Percentiles rank a stretch among this genome's conserved stretches.
Conservation (phyloP, 2,797 vertebrate genomes). For the Poecilia wingei region DNA sequence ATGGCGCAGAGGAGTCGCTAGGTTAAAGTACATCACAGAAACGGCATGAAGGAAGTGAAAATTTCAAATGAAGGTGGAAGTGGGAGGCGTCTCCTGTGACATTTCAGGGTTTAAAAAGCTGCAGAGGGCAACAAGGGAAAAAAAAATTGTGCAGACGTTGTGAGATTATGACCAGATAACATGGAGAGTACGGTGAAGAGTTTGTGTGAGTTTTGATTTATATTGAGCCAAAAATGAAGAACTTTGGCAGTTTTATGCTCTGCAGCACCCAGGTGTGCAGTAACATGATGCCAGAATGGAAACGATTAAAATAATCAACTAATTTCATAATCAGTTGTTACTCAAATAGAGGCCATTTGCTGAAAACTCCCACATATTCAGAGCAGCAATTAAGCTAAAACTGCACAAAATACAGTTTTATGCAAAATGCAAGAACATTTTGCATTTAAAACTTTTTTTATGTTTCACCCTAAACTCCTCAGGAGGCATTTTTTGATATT, state of each 20-base stretch:
- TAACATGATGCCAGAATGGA: neutral
- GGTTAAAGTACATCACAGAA: conserved; percentile 62
- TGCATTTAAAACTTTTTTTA: no score
- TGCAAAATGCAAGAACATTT: no score
- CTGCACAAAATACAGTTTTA: no score
- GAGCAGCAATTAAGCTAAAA: no score
- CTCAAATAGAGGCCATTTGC: no score
- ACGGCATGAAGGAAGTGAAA: conserved; percentile 80
- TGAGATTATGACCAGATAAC: neutral
- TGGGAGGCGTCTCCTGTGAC: conserved; percentile 72
- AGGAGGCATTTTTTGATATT: no score
- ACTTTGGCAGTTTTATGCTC: neutral
- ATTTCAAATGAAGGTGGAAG: conserved; percentile 72
- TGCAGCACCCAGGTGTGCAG: neutral
- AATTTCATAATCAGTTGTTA: no score
- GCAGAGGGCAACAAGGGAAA: conserved; percentile 9
- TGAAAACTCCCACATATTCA: no score
- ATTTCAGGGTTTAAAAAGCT: conserved; percentile 44
- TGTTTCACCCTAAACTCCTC: no score
- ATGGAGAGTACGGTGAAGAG: neutral
- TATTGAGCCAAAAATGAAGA: no score
- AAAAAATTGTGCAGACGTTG: neutral
- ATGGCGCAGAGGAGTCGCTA: conserved; percentile 46
- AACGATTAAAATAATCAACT: no score
- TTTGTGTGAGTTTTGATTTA: neutral